Conservation (phyloP, 2,113 vertebrate genomes). For the Grammomys dolichurus region DNA sequence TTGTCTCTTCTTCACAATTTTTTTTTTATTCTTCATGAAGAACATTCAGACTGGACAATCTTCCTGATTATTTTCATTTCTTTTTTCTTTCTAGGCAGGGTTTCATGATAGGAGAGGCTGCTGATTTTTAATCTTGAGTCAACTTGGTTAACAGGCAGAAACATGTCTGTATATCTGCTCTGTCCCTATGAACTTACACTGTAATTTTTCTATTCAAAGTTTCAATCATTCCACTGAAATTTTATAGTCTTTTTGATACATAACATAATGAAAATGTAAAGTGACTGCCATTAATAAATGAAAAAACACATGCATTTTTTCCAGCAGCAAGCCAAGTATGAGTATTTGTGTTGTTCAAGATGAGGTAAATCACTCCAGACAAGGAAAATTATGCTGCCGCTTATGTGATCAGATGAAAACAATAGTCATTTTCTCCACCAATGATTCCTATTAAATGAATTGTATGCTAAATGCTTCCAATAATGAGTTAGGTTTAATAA, state of each 20-base stretch:
- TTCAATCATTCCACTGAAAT: slow-evolving; percentile 58
- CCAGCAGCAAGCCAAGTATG: slow-evolving; percentile 49
- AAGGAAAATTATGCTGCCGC: slow-evolving; percentile 58
- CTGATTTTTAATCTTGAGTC: not conserved
- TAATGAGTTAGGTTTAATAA: slow-evolving; percentile 77
- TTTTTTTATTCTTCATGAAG: not conserved
- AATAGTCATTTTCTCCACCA: slow-evolving; percentile 79
- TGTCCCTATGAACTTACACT: not conserved
- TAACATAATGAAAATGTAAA: slow-evolving; percentile 74
- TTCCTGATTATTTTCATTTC: not conserved
- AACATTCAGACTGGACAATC: not conserved
- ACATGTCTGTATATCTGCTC: not conserved
- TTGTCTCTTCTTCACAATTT: slow-evolving; percentile 10
- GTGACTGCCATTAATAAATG: slow-evolving; percentile 60
- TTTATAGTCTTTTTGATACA: slow-evolving; percentile 57
- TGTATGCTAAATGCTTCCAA: slow-evolving; percentile 70
- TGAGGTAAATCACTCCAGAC: slow-evolving; percentile 72
- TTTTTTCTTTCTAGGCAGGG: not conserved
- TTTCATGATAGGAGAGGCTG: not conserved
- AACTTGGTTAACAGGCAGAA: not conserved
- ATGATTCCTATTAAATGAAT: slow-evolving; percentile 74
- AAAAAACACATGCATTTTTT: slow-evolving; percentile 56
- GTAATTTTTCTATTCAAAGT: slow-evolving; percentile 51
- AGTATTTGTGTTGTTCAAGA: slow-evolving; percentile 54
- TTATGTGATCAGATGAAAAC: slow-evolving; percentile 76